Evolutionary conservation across 2,888 invertebrate species (phyloP), one percentile per base, ranked within the genome.

Genomic region (Myathropa florea): DNA sequence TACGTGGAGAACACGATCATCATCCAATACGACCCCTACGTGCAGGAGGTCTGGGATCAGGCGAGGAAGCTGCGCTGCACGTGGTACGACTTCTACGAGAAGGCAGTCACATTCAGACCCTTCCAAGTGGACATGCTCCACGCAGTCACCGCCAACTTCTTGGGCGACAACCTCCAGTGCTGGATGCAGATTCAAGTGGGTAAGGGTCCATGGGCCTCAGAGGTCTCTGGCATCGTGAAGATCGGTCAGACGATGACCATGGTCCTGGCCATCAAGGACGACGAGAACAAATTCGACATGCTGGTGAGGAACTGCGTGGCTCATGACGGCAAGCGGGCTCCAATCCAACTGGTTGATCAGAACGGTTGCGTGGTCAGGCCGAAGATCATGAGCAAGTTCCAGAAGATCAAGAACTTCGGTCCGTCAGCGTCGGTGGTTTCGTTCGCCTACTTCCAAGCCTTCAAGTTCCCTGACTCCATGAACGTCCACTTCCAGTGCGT

Each of bases 101-200:
- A 98, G 93, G 97, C 97, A 1, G 98, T 98, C 77, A 97, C 98
- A 55, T 98, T 98, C 94, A 94, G 98, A 90, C 98, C 98, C 33
- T 98, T 98, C 96, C 97, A 97, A 94, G 98, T 98, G 46, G 98
- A 98, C 92, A 98, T 98, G 97, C 93, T 98, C 89, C 97, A 98
- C 92, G 98, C 98, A 0, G 98, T 98, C 61, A 97, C 98, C 0
- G 98, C 98, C 65, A 98, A 98, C 94, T 98, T 98, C 95, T 95
- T 98, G 89, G 98, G 98, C 30, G 98, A 98, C 93, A 98, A 98
- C 93, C 94, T 98, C 90, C 98, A 98, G 92, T 98, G 98, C 93
- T 98, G 98, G 98, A 98, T 98, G 98, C 98, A 98, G 93, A 98
- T 98, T 90, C 98, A 98, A 93, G 98, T 98, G 61, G 98, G 98